A percentile compares a stretch with the other conserved stretches of the same genome.
These are phyloP conservation scores for Glossosoma conforme DNA, from an alignment of 1,140 invertebrate species.

Conservation along the genomic window DNA sequence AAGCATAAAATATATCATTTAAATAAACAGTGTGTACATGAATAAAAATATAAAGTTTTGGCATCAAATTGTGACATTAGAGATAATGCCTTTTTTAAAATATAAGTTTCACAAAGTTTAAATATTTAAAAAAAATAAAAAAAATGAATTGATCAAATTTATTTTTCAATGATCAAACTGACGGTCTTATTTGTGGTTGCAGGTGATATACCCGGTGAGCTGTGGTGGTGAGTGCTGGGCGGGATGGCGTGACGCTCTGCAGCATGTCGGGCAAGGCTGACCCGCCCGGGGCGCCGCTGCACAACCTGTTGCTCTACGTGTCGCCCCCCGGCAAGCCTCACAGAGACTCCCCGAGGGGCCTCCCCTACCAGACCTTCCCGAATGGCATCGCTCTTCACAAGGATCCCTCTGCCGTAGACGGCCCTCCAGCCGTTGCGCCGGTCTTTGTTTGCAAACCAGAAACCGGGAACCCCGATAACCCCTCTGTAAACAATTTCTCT, in stretches of 20 bases:
- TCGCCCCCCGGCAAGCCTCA: no score
- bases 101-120: no score
- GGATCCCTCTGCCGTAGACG: conserved; percentile 9
- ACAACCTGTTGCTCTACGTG: conserved; percentile 5
- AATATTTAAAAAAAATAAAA: no score
- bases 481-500: conserved; percentile 12
- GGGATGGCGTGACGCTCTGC: conserved; percentile 4
- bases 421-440: conserved; percentile 1
- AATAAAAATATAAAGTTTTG: no score
- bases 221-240: conserved; percentile 5
- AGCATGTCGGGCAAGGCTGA: conserved; percentile 26
- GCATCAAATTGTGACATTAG: no score
- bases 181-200: neutral
- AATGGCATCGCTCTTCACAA: conserved; percentile 24
- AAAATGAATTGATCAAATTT: no score
- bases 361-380: conserved; percentile 15
- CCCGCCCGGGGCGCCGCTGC: conserved; percentile 13
- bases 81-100: no score
- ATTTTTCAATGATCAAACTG: no score
- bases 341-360: conserved; percentile 9
- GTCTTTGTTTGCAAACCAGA: conserved; percentile 25
- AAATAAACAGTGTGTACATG: no score
- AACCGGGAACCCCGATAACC: neutral
- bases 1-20: no score
- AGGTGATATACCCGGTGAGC: conserved; percentile 12